phyloP scores from a whole-genome alignment of 2,113 vertebrate species.

The Lepus timidus region DNA sequence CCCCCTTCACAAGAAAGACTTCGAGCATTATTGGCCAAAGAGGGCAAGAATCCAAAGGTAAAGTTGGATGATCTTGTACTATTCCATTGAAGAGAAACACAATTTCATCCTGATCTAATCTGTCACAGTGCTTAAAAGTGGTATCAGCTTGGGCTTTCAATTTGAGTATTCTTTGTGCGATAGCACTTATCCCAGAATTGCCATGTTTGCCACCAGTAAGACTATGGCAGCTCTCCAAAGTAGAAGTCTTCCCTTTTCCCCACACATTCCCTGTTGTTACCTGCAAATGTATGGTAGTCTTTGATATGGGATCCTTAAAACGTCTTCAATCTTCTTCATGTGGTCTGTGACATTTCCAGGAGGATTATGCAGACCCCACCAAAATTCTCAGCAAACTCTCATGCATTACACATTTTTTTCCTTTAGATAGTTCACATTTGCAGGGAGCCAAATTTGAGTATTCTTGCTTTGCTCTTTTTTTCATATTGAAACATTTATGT shows the following conservation, averaged over 20 bases:
- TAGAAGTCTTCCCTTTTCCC: neutral
- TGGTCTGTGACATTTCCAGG: slow-evolving; percentile 28
- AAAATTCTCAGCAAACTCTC: neutral
- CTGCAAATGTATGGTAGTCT: neutral
- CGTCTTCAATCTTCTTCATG: neutral
- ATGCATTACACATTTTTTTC: neutral
- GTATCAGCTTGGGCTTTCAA: neutral
- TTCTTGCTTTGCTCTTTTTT: neutral
- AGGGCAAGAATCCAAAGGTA: slow-evolving; percentile 97
- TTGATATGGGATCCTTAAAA: neutral
- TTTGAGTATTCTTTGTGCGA: neutral
- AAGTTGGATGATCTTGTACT: neutral
- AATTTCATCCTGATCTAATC: neutral
- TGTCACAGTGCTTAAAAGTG: neutral
- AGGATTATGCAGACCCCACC: neutral
- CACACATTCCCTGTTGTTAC: neutral
- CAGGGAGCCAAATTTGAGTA: neutral
- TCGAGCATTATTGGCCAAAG: slow-evolving; percentile 94
- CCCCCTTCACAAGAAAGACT: slow-evolving; percentile 96
- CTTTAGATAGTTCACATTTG: neutral
- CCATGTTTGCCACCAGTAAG: neutral
- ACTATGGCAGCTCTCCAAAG: slow-evolving; percentile 17
- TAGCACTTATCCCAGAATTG: neutral
- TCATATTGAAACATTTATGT: slow-evolving; percentile 36
- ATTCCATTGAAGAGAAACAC: neutral